Conservation (phyloP, 1,140 invertebrate genomes). For the Chymomyza costata region DNA sequence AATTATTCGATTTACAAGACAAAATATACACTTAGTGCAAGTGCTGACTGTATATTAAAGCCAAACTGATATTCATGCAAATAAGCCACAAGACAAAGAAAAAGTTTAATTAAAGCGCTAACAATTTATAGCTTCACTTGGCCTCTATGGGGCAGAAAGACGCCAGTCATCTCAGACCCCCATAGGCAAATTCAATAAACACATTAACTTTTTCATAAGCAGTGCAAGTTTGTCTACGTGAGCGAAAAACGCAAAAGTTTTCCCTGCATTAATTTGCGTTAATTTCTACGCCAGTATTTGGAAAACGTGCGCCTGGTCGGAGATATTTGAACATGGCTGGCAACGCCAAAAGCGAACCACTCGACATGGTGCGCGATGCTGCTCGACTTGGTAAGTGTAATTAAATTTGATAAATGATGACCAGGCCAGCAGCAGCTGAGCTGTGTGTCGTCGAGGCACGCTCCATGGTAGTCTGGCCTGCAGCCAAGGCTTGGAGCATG, state of each 20-base stretch:
- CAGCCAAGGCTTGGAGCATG: conserved; percentile 7
- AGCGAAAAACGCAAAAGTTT: conserved; percentile 35
- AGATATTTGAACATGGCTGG: no score
- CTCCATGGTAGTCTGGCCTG: conserved; percentile 7
- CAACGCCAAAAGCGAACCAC: background rate
- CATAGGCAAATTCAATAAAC: conserved; percentile 40
- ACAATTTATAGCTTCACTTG: no score
- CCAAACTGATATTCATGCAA: no score
- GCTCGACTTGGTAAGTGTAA: conserved; percentile 35
- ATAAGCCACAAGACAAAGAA: no score
- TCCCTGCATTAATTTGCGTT: conserved; percentile 49
- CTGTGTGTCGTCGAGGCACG: background rate
- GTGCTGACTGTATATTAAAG: no score
- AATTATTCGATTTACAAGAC: no score
- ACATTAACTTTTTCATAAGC: conserved; percentile 23
- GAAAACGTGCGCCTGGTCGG: background rate
- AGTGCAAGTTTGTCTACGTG: conserved; percentile 39
- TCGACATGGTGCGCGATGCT: no score
- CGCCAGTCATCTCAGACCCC: no score
- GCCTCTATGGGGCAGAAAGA: no score
- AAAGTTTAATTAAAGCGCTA: no score
- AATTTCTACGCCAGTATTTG: conserved; percentile 35
- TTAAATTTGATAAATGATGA: conserved; percentile 52
- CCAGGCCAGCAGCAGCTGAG: conserved; percentile 8
- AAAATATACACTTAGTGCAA: no score